Percentiles rank a stretch among this genome's conserved stretches.
Conservation (phyloP, 2,888 invertebrate genomes). For the Drosophila formosana region DNA sequence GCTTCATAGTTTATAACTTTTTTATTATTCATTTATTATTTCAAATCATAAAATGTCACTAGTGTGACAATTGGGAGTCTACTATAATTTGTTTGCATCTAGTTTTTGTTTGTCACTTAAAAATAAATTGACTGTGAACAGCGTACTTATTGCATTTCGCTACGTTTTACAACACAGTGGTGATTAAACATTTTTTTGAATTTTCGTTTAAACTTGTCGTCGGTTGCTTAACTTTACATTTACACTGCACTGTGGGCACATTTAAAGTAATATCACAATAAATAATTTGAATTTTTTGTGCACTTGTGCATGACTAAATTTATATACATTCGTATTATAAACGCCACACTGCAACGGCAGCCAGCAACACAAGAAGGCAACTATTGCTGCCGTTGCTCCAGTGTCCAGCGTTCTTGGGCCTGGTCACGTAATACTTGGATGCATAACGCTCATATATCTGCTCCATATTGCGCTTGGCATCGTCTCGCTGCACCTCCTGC, state of each 20-base stretch:
- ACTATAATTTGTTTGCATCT: not conserved
- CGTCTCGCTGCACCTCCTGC: conserved; percentile 77
- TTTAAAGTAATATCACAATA: conserved; percentile 77
- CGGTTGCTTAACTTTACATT: conserved; percentile 47
- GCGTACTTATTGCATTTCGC: conserved; percentile 25
- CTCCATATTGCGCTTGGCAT: conserved; percentile 82
- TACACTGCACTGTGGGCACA: conserved; percentile 33
- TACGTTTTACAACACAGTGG: conserved; percentile 41
- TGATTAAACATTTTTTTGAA: not conserved
- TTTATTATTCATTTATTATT: too few relatives aligned
- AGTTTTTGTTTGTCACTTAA: conserved; percentile 1
- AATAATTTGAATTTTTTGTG: conserved; percentile 42
- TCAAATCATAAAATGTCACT: too few relatives aligned
- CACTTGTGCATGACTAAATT: conserved; percentile 33
- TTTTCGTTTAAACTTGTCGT: conserved; percentile 3
- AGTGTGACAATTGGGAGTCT: too few relatives aligned
- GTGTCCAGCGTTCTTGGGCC: conserved; percentile 23
- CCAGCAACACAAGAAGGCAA: conserved; percentile 22
- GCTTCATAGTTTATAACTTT: too few relatives aligned
- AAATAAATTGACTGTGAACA: conserved; percentile 17
- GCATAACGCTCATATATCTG: conserved; percentile 80
- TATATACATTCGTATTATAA: conserved; percentile 3
- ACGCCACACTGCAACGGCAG: conserved; percentile 12
- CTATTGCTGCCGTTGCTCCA: not conserved
- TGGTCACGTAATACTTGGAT: conserved; percentile 64